These are phyloP conservation scores for Drosophila santomea DNA, from an alignment of 1,140 invertebrate species.

Conservation along the genomic window DNA sequence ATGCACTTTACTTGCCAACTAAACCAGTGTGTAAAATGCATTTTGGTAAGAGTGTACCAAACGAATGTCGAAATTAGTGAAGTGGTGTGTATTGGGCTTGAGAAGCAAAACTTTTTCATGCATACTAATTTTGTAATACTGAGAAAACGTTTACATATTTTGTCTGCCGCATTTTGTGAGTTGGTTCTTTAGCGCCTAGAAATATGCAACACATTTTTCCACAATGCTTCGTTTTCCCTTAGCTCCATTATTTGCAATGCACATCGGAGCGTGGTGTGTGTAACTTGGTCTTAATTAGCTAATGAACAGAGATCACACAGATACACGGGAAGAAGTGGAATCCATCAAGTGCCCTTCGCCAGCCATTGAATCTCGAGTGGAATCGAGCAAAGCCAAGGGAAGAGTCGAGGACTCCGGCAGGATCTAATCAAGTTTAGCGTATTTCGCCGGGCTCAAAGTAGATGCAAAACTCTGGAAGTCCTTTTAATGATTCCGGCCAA, in stretches of 20 bases:
- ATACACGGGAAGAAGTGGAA: neutral
- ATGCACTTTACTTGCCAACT: neutral
- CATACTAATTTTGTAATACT: neutral
- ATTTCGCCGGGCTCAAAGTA: constrained; percentile 39
- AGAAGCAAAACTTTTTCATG: neutral
- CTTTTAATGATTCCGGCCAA: constrained; percentile 39
- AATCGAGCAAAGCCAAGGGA: constrained; percentile 1
- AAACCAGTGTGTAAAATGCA: neutral
- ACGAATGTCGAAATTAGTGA: too few species aligned
- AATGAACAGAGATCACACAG: constrained; percentile 32
- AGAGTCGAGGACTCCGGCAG: neutral
- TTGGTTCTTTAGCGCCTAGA: neutral
- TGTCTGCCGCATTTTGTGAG: neutral
- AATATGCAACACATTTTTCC: neutral
- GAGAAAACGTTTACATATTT: neutral
- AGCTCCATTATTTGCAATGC: constrained; percentile 35
- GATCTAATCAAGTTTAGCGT: constrained; percentile 54
- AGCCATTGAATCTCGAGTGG: constrained; percentile 44
- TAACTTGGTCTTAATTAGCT: constrained; percentile 36
- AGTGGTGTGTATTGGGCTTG: neutral
- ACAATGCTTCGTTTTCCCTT: neutral
- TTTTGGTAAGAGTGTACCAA: too few species aligned
- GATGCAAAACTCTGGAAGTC: constrained; percentile 52
- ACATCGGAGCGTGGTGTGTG: constrained; percentile 5
- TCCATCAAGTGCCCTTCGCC: constrained; percentile 13